Conservation (phyloP, 2,888 invertebrate genomes). For the Quadroppia sp. region DNA sequence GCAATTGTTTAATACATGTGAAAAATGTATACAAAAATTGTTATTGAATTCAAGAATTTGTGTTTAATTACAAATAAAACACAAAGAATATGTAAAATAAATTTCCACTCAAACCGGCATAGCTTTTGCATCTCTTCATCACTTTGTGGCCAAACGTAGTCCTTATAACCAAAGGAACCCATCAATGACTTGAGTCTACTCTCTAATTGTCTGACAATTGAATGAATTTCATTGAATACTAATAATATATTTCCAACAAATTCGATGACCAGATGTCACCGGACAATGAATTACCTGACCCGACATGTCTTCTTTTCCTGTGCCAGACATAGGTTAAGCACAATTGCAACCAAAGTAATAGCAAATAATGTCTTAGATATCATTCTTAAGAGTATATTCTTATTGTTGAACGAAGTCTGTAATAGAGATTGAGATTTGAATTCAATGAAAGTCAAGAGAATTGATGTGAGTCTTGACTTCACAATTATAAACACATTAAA, state of each 20-base stretch:
- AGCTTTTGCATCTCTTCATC: neutral
- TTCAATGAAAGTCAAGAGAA: too few species aligned
- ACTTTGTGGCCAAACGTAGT: neutral
- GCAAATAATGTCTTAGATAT: too few species aligned
- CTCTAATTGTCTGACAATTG: neutral
- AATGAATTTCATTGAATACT: neutral
- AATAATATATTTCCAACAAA: neutral
- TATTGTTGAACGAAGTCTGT: too few species aligned
- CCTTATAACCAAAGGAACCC: neutral
- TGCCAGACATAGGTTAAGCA: too few species aligned
- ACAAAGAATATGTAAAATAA: neutral
- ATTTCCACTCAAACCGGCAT: neutral
- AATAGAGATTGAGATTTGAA: too few species aligned
- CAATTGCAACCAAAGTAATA: too few species aligned
- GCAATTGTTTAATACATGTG: too few species aligned
- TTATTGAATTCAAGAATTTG: neutral
- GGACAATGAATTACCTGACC: too few species aligned
- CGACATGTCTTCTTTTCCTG: neutral
- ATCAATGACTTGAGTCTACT: neutral
- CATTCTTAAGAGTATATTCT: too few species aligned
- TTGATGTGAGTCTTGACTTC: too few species aligned
- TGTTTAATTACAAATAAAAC: neutral
- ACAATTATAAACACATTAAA: too few species aligned
- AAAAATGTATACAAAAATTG: neutral
- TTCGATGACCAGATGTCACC: too few species aligned